These are phyloP conservation scores for Diorhabda elongata DNA, from an alignment of 1,140 invertebrate species.

Conservation along the genomic window DNA sequence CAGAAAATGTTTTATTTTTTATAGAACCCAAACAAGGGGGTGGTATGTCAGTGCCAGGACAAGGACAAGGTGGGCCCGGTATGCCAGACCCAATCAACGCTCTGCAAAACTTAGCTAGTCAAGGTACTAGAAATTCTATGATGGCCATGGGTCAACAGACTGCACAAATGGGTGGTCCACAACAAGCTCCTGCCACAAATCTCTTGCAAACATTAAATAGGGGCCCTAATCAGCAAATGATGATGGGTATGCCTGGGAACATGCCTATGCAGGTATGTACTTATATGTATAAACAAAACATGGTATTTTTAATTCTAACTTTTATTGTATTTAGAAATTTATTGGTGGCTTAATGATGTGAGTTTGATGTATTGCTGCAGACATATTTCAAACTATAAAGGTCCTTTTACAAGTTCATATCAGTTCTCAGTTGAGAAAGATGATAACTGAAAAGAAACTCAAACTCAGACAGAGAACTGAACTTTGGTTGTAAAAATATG, in stretches of 20 bases:
- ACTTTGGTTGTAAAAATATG: neutral
- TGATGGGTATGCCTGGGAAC: conserved; percentile 42
- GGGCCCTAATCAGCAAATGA: conserved; percentile 54
- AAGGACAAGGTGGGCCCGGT: conserved; percentile 48
- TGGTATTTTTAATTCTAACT: neutral
- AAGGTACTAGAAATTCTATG: conserved; percentile 53
- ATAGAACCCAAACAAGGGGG: conserved; percentile 16
- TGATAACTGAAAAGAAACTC: no score
- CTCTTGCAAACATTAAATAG: conserved; percentile 59
- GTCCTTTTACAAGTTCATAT: no score
- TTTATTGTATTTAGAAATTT: neutral
- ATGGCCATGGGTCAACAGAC: conserved; percentile 51
- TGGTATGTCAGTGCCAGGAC: conserved; percentile 35
- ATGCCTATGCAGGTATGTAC: conserved; percentile 29
- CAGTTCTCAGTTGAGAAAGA: no score
- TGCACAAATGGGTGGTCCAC: conserved; percentile 53
- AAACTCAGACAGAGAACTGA: no score
- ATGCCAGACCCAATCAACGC: conserved; percentile 80
- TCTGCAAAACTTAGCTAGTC: conserved; percentile 76
- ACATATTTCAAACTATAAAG: no score
- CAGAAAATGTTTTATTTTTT: neutral
- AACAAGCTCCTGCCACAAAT: conserved; percentile 53
- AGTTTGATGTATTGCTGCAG: no score
- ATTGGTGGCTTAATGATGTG: no score
- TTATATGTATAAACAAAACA: neutral